Base-by-base conservation (phyloP, 2,113 vertebrate genomes). In the Phycodurus eques region DNA sequence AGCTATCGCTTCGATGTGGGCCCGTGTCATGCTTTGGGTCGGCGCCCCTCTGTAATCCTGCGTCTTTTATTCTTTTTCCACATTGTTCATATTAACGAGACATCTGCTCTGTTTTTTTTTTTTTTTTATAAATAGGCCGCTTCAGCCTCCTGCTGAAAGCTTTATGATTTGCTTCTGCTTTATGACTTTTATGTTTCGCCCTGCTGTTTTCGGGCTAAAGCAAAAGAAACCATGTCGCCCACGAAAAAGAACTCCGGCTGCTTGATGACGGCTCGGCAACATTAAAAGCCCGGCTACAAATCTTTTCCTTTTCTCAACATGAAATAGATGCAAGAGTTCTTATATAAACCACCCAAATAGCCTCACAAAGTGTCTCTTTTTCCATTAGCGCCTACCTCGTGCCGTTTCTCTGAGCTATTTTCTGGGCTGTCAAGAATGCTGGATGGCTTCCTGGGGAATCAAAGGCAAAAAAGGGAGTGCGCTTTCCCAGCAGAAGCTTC, bases 261-360 rank as follows among this genome's bases (percentile, higher is more conserved):
- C 42, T 83, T 80, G 85, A 86, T 80, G 82, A 79, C 66, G 7
- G 60, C 77, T 47, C 75, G 54, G 60, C 77, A 80, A 72, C 68
- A 64, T 59, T 83, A 73, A 81, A 22, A 83, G 71, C 78, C 68
- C 62, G 13, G 67, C 80, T 49, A 81, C 82, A 88, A 89, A 89
- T 86, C 83, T 85, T 85, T 47, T 68, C 35, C 67, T 72, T 17
- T 80, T 83, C 72, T 78, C 83, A 60, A 78, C 85, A 83, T 87
- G 79, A 86, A 82, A 88, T 81, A 70, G 71, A 76, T 79, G 78
- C 76, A 65, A 70, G 75, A 27, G 68, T 89, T 71, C 77, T 83
- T 71, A 60, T 83, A 82, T 77, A 85, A 87, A 85, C 76, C 88
- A 80, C 68, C 81, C 77, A 77, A 83, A 78, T 83, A 88, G 75